These are phyloP conservation scores for Sarcophaga caerulescens DNA, from an alignment of 2,888 invertebrate species.

Conservation along the genomic window DNA sequence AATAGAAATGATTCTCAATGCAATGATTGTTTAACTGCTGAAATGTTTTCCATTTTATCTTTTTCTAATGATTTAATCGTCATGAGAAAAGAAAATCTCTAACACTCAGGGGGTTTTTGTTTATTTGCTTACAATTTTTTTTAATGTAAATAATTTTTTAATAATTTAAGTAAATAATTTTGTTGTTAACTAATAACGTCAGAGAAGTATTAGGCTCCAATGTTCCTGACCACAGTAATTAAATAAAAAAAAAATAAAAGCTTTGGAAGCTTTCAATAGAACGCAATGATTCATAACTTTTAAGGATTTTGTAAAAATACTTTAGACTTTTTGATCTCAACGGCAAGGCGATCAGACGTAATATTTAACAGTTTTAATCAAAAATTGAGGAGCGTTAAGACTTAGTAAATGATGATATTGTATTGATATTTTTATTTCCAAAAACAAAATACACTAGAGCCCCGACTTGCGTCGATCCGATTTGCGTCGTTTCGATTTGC, in stretches of 20 bases:
- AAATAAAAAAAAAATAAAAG: neutral
- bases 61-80: constrained; percentile 19
- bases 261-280: neutral
- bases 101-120: constrained; percentile 19
- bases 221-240: too few species aligned
- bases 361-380: too few species aligned
- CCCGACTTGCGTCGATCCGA: too few species aligned
- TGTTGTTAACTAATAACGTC: neutral
- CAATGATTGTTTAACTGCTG: neutral
- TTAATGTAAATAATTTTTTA: constrained; percentile 22
- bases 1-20: constrained; percentile 19
- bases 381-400: too few species aligned
- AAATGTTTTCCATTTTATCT: neutral
- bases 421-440: too few species aligned
- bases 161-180: constrained; percentile 31
- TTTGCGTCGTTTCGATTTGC: too few species aligned
- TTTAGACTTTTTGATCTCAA: too few species aligned
- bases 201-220: too few species aligned
- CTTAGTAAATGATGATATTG: too few species aligned
- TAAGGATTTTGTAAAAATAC: too few species aligned
- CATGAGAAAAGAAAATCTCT: constrained; percentile 37
- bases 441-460: too few species aligned
- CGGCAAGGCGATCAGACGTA: too few species aligned
- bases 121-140: constrained; percentile 9
- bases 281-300: constrained; percentile 8